These are phyloP conservation scores for Congeria kusceri DNA, from an alignment of 2,888 invertebrate species.

Conservation along the genomic window DNA sequence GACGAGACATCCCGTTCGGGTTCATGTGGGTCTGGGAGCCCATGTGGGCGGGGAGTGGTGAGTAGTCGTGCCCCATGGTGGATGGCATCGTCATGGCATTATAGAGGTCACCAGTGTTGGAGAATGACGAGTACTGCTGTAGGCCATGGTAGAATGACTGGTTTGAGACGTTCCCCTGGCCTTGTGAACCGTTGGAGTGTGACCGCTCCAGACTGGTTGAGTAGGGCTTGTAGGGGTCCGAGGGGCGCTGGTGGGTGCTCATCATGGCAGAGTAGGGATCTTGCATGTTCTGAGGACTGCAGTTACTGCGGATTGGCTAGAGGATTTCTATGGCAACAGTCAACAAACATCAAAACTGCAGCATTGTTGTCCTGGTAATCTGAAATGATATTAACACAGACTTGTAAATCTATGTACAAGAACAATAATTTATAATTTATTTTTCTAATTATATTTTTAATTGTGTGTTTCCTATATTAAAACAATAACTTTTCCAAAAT, in stretches of 20 bases:
- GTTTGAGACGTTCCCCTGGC: constrained; percentile 20
- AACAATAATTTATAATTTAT: too few relatives aligned
- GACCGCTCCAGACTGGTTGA: constrained; percentile 20
- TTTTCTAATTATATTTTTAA: too few relatives aligned
- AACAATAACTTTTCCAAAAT: too few relatives aligned
- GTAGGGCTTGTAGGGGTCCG: constrained; percentile 39
- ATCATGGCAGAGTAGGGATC: constrained; percentile 69
- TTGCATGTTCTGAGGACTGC: constrained; percentile 54
- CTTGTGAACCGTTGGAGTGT: constrained; percentile 11
- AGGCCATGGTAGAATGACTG: constrained; percentile 58
- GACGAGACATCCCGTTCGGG: constrained; percentile 36
- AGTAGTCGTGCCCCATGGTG: constrained; percentile 41
- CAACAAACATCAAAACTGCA: too few relatives aligned
- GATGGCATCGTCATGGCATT: constrained; percentile 46
- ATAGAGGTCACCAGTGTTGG: constrained; percentile 30
- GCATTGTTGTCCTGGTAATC: too few relatives aligned
- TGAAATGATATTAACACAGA: too few relatives aligned
- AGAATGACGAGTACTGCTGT: constrained; percentile 41
- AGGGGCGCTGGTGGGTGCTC: constrained; percentile 56
- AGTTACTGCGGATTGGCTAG: too few relatives aligned
- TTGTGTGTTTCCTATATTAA: too few relatives aligned
- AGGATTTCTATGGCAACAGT: too few relatives aligned
- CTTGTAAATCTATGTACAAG: too few relatives aligned
- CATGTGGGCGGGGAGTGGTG: constrained; percentile 59
- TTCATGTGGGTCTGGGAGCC: constrained; percentile 30